Base-by-base conservation (phyloP, 2,113 vertebrate species). In the Cyanoderma ruficeps region DNA sequence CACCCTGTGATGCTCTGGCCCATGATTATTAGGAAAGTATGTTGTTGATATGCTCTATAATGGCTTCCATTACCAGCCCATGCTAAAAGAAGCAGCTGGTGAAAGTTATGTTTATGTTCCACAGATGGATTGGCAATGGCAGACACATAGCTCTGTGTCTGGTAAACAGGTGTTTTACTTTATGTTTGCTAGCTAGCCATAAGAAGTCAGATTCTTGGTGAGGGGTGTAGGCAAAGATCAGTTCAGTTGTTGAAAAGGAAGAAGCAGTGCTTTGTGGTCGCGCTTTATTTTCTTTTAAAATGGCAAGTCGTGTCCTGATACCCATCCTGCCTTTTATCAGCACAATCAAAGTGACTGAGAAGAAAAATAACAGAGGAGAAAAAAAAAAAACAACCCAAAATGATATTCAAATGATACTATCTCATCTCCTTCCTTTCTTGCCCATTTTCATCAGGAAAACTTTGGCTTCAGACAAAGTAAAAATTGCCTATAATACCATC, bases 161-260 rank as follows among this genome's bases (percentile, higher is more conserved):
- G 94, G 96, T 94, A 97, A 96, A 95, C 98, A 98, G 98, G 98
- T 98, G 97, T 97, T 97, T 97, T 95, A 96, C 60, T 96, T 95
- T 89, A 74, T 47, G 24, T 94, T 97, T 97, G 82, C 97, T 97
- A 96, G 95, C 97, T 90, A 93, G 94, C 94, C 94, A 97, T 92
- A 89, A 97, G 95, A 92, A 97, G 87, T 70, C 90, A 64, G 91
- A 95, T 96, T 92, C 83, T 94, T 95, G 65, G 64, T 90, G 56
- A 95, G 83, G 92, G 37, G 17, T 89, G 42, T 75, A 93, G 44
- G 85, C 72, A 83, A 97, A 93, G 94, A 89, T 71, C 72, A 82
- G 74, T 90, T 90, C 21, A 60, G 78, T 72, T 50, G 31, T 35
- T 96, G 89, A 83, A 97, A 95, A 97, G 78, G 85, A 92, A 59